A percentile compares a stretch with the other conserved stretches of the same genome.
Conservation (phyloP, 2,113 vertebrate genomes). For the Ctenomys sociabilis region DNA sequence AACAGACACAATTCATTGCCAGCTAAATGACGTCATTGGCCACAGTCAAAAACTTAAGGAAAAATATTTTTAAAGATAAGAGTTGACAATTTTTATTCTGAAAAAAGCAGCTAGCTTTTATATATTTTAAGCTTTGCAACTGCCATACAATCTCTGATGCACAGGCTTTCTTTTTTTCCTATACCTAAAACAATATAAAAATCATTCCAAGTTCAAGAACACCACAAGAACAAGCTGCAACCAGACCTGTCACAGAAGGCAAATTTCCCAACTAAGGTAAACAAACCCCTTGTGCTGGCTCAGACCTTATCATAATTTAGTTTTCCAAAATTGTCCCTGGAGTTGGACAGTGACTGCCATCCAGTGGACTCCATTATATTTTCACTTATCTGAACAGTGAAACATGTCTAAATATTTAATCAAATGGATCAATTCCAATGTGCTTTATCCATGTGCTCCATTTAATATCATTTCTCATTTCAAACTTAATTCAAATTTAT, state of each 20-base stretch:
- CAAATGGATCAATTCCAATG: neutral
- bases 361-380: conserved; percentile 68
- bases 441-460: neutral
- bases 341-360: conserved; percentile 59
- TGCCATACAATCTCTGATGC: neutral
- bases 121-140: conserved; percentile 32
- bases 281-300: neutral
- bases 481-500: conserved; percentile 22
- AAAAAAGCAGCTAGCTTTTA: neutral
- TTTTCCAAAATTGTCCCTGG: conserved; percentile 8
- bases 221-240: neutral
- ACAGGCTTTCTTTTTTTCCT: neutral
- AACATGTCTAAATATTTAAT: neutral
- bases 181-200: neutral
- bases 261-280: conserved; percentile 7
- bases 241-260: neutral
- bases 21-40: neutral
- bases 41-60: neutral
- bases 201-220: neutral
- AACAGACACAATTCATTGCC: neutral
- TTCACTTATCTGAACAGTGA: conserved; percentile 54
- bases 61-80: conserved; percentile 33
- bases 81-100: neutral
- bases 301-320: neutral
- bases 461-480: neutral